Conservation (phyloP, 2,113 vertebrate genomes). For the Pteronura brasiliensis region DNA sequence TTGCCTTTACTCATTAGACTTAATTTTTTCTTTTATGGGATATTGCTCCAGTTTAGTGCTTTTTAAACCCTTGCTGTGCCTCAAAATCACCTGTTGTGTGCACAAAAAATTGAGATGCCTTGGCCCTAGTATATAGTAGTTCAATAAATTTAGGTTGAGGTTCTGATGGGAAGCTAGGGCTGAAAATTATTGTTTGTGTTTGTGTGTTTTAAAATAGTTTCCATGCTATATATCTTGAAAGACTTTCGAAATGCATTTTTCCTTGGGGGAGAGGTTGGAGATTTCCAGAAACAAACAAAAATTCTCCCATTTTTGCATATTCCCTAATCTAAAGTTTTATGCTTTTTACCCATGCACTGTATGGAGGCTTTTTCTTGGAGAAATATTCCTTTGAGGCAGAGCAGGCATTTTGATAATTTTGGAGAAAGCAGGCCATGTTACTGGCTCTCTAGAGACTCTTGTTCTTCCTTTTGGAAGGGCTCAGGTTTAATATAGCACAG, state of each 20-base stretch:
- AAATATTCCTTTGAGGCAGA: conserved; percentile 48
- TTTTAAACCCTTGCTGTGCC: neutral
- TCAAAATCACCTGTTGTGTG: neutral
- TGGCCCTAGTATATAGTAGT: neutral
- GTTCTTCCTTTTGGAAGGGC: conserved; percentile 74
- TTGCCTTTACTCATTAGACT: neutral
- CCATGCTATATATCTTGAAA: conserved; percentile 4
- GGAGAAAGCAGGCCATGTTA: conserved; percentile 62
- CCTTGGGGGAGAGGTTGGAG: neutral
- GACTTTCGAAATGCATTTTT: conserved; percentile 30
- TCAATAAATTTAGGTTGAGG: neutral
- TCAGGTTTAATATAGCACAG: conserved; percentile 74
- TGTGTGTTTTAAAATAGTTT: neutral
- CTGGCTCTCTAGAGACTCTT: conserved; percentile 64
- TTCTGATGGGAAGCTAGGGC: neutral
- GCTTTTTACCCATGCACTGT: neutral
- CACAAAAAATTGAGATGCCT: neutral
- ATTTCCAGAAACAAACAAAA: conserved; percentile 43
- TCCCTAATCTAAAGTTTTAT: conserved; percentile 37
- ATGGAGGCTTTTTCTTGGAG: conserved; percentile 38
- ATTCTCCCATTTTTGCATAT: neutral
- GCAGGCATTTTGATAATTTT: conserved; percentile 62
- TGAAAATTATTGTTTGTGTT: neutral
- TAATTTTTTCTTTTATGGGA: conserved; percentile 12
- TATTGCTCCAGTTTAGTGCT: neutral